phyloP scores from a whole-genome alignment of 2,113 vertebrate genomes.

The Dromas ardeola region DNA sequence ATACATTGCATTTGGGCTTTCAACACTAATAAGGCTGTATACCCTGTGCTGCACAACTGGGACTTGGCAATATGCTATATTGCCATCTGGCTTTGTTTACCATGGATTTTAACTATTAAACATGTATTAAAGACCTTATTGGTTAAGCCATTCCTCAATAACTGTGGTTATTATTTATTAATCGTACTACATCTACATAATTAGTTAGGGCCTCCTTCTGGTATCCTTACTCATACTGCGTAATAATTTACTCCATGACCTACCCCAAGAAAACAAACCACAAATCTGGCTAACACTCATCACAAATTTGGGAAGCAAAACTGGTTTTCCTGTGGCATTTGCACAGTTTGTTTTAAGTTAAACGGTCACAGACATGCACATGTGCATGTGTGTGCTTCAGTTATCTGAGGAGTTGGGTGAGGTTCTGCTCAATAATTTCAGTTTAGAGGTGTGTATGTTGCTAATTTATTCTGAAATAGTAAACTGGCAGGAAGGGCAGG shows the following conservation, averaged over 20 bases:
- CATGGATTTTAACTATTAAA: slow-evolving; percentile 57
- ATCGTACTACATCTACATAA: slow-evolving; percentile 15
- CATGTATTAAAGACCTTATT: slow-evolving; percentile 60
- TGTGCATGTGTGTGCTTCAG: neutral
- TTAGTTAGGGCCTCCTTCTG: slow-evolving; percentile 34
- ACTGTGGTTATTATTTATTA: slow-evolving; percentile 59
- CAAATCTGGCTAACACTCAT: neutral
- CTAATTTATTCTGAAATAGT: neutral
- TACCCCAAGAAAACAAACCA: slow-evolving; percentile 3
- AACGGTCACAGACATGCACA: neutral
- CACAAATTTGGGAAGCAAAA: neutral
- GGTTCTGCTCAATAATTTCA: neutral
- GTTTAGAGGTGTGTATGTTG: neutral
- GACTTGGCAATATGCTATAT: slow-evolving; percentile 24
- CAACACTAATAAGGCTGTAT: neutral
- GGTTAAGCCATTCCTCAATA: slow-evolving; percentile 50
- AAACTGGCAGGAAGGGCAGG: neutral
- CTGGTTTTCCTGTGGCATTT: neutral
- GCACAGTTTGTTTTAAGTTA: neutral
- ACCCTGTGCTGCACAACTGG: neutral
- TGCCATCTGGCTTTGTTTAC: slow-evolving; percentile 61
- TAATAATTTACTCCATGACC: neutral
- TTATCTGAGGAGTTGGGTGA: neutral
- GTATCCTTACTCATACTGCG: neutral
- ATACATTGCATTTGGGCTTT: neutral